Conservation (phyloP, 2,797 vertebrate species). For the Manis crassicaudata region DNA sequence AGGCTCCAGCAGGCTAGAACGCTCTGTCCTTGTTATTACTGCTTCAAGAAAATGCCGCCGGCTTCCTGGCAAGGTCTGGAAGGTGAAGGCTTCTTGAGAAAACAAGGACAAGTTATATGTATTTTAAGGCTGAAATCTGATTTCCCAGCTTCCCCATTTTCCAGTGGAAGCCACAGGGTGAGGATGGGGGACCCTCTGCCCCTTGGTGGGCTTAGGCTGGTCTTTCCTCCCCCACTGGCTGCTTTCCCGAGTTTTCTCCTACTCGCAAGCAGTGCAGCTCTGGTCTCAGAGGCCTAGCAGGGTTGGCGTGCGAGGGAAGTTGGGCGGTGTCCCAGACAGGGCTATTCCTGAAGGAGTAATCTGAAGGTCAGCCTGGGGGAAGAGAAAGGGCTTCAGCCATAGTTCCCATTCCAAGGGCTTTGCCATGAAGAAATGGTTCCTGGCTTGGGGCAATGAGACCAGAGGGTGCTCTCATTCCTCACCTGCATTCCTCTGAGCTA, state of each 20-base stretch:
- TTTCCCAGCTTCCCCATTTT: slow-evolving; percentile 4
- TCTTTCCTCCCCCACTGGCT: slow-evolving; percentile 49
- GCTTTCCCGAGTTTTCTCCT: slow-evolving; percentile 66
- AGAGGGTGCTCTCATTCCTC: background rate
- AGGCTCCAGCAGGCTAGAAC: slow-evolving; percentile 78
- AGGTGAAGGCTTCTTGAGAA: slow-evolving; percentile 71
- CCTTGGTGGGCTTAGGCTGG: background rate
- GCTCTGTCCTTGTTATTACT: slow-evolving; percentile 78
- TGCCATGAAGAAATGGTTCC: background rate
- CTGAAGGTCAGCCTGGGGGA: slow-evolving; percentile 59
- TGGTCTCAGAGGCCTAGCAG: slow-evolving; percentile 55
- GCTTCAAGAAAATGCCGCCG: slow-evolving; percentile 68
- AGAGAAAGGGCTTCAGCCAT: slow-evolving; percentile 4
- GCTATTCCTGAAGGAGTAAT: slow-evolving; percentile 26
- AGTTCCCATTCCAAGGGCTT: background rate
- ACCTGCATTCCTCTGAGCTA: background rate
- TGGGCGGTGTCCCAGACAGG: slow-evolving; percentile 47
- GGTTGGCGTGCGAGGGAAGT: slow-evolving; percentile 33
- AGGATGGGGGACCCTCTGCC: background rate
- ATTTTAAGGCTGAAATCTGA: background rate
- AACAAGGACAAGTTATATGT: slow-evolving; percentile 49
- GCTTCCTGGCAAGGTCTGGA: slow-evolving; percentile 73
- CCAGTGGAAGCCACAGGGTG: background rate
- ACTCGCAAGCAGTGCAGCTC: background rate
- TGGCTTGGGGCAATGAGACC: background rate